Evolutionary conservation across 2,113 vertebrate genomes (phyloP), one percentile per base, ranked within the genome.

Genomic region (Antechinus flavipes): DNA sequence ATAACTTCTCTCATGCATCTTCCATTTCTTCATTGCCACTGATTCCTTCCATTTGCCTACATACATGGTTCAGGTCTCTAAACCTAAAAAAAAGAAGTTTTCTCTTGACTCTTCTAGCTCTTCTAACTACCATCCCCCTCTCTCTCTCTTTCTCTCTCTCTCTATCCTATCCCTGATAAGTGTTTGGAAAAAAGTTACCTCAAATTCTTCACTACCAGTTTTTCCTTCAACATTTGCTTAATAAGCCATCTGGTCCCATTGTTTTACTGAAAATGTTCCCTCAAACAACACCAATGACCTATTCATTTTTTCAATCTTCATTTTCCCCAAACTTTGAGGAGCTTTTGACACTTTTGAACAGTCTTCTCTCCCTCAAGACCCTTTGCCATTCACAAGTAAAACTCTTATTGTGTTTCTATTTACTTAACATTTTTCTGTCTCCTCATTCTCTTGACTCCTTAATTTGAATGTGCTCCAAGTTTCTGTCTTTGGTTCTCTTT

Each of bases 1-100:
- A 84, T 84, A 42, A 84, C 68, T 84, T 84, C 68, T 84, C 68
- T 84, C 35, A 84, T 42, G 16, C n/a, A 84, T 84, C 68, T 84
- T 84, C 68, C 68, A 84, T 84, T 76, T 84, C 68, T 84, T 84
- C 68, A 84, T 84, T 84, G 68, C 68, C 68, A 84, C 68, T 84
- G 68, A 42, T 84, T 84, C 68, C 68, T 84, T 84, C 68, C 68
- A 84, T 84, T 84, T 84, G 68, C 68, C 68, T 84, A 84, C n/a
- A 84, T 42, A 84, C 68, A 84, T 84, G 68, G 68, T 84, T 84
- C 68, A 84, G 68, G 68, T 84, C 68, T 84, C 68, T 84, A 84
- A 84, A 84, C 68, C 68, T 84, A 84, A 84, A 76, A 84, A 84
- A 68, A 84, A 84, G 23, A 84, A 84, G 68, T 84, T 84, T 84